A percentile compares a stretch with the other conserved stretches of the same genome.
phyloP scores from a whole-genome alignment of 2,888 invertebrate species.

The Clistopyga incitator region DNA sequence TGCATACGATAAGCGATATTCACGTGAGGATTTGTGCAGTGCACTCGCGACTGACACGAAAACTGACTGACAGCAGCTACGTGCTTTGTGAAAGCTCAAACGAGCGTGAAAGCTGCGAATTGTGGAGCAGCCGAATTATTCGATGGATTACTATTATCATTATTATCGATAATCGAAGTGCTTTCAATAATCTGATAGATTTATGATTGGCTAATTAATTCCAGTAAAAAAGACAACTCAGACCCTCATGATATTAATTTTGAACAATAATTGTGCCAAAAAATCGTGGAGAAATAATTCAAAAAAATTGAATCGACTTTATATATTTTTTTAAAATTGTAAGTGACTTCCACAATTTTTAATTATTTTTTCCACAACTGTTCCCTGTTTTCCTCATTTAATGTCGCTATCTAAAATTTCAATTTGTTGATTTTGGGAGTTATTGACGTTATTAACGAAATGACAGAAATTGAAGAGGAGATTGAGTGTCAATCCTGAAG shows the following conservation, averaged over 20 bases:
- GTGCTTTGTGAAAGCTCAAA: conserved; percentile 56
- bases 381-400: no score
- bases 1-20: conserved; percentile 26
- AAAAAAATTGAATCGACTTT: no score
- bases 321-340: no score
- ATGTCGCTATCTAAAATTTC: no score
- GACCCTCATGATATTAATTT: no score
- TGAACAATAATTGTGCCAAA: no score
- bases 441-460: background rate
- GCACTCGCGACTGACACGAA: conserved; percentile 48
- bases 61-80: conserved; percentile 43
- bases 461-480: background rate
- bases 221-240: no score
- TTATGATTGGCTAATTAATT: no score
- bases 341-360: no score
- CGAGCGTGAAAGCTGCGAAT: conserved; percentile 23
- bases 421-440: no score
- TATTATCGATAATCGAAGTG: background rate
- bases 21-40: background rate
- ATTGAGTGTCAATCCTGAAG: background rate
- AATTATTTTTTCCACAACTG: no score
- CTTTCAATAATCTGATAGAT: background rate
- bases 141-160: background rate
- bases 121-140: conserved; percentile 7
- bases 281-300: no score